These are phyloP conservation scores for Mastigias papua DNA, from an alignment of 30 jellyfish, hydroid and myxozoan genomes.

Conservation along the genomic window DNA sequence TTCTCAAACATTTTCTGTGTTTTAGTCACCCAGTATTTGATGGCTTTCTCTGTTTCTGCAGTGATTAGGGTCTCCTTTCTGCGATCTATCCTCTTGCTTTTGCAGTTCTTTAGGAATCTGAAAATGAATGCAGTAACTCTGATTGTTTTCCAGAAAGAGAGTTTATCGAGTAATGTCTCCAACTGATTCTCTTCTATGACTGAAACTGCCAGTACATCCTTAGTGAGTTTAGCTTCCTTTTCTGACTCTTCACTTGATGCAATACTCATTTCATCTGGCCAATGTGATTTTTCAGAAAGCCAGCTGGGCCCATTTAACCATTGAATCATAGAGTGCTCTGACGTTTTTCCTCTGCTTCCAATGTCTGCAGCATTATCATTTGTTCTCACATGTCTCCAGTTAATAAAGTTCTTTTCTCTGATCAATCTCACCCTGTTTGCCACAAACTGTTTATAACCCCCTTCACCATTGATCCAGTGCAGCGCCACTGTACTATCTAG, in stretches of 20 bases:
- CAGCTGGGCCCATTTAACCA: constrained; percentile 67
- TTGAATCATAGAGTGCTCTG: constrained; percentile 1
- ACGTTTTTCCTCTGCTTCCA: constrained; percentile 8
- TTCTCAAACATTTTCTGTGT: too few species aligned
- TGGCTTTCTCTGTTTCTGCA: too few species aligned
- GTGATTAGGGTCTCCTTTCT: too few species aligned
- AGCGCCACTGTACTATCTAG: constrained; percentile 55
- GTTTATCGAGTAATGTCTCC: not conserved
- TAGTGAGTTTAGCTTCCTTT: constrained; percentile 47
- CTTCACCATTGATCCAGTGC: constrained; percentile 21
- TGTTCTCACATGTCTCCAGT: not conserved
- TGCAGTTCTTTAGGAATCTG: too few species aligned
- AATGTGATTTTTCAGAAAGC: constrained; percentile 28
- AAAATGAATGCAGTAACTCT: too few species aligned
- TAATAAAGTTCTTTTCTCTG: not conserved
- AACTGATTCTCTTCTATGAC: not conserved
- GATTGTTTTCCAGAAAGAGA: constrained; percentile 4
- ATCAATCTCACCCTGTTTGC: not conserved
- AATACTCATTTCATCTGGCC: constrained; percentile 66
- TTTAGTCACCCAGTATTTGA: too few species aligned
- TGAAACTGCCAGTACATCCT: constrained; percentile 46
- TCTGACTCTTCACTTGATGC: constrained; percentile 60
- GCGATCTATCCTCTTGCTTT: too few species aligned
- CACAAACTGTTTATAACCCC: constrained; percentile 1
- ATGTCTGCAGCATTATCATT: not conserved